A percentile compares a stretch with the other conserved stretches of the same genome.
These are phyloP conservation scores for Hydra vulgaris DNA, from an alignment of 30 jellyfish, hydroid and myxozoan genomes.

Conservation along the genomic window DNA sequence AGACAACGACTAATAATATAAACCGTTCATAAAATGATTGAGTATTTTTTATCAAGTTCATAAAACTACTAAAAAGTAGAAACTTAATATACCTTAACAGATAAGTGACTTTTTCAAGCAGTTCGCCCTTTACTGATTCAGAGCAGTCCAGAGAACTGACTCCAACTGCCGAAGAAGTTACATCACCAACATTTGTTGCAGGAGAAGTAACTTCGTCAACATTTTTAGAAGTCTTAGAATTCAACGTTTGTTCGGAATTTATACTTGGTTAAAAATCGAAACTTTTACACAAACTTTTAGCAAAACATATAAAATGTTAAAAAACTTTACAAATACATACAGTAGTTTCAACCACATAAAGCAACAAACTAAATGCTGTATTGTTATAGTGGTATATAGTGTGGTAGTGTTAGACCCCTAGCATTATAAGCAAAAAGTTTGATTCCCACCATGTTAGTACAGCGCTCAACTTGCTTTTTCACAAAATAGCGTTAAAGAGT, in stretches of 20 bases:
- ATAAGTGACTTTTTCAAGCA: slow-evolving; percentile 31
- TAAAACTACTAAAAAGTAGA: too few relatives aligned
- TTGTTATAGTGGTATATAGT: too few relatives aligned
- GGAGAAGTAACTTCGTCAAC: not conserved
- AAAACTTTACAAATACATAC: too few relatives aligned
- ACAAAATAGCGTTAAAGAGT: too few relatives aligned
- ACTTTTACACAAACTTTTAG: too few relatives aligned
- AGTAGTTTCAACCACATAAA: too few relatives aligned
- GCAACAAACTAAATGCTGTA: too few relatives aligned
- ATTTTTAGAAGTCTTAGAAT: not conserved
- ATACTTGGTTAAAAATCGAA: not conserved
- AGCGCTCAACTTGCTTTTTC: too few relatives aligned
- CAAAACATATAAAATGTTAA: not conserved
- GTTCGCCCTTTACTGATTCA: slow-evolving; percentile 29
- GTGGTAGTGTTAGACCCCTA: too few relatives aligned
- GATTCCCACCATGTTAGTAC: too few relatives aligned
- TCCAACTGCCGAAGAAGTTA: not conserved
- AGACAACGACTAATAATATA: slow-evolving; percentile 61
- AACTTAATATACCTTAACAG: slow-evolving; percentile 22
- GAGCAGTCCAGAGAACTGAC: not conserved
- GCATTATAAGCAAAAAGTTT: too few relatives aligned
- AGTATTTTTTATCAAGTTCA: too few relatives aligned
- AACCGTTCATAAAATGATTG: not conserved
- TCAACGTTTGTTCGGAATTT: not conserved
- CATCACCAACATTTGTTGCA: not conserved